phyloP scores from a whole-genome alignment of 2,113 vertebrate species.

The Myotis brandtii region DNA sequence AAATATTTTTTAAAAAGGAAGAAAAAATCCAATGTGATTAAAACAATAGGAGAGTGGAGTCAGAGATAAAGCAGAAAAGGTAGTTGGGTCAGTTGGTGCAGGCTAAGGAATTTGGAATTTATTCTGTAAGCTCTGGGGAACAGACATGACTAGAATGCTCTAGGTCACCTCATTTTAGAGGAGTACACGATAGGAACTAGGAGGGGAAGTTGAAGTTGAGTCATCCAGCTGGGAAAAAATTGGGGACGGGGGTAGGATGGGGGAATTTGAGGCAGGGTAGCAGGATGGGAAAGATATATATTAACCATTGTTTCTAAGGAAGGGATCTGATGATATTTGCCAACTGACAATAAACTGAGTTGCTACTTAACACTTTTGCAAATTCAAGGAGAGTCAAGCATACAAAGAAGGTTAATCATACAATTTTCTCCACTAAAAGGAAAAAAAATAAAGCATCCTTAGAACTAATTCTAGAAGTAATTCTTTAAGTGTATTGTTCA shows the following conservation, averaged over 20 bases:
- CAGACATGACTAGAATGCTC: not conserved
- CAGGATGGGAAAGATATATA: slow-evolving; percentile 44
- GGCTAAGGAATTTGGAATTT: slow-evolving; percentile 37
- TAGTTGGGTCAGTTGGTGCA: slow-evolving; percentile 6
- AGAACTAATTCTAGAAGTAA: slow-evolving; percentile 18
- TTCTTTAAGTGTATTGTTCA: not conserved
- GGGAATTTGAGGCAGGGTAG: not conserved
- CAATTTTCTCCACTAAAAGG: not conserved
- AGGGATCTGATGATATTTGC: slow-evolving; percentile 37
- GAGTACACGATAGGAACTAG: not conserved
- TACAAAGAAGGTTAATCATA: slow-evolving; percentile 2
- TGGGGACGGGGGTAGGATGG: not conserved
- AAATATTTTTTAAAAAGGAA: not conserved
- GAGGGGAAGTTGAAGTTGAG: not conserved
- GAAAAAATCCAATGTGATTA: slow-evolving; percentile 16
- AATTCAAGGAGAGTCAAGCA: not conserved
- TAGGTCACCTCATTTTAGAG: not conserved
- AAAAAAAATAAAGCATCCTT: slow-evolving; percentile 1
- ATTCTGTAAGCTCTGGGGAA: slow-evolving; percentile 2
- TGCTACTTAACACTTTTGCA: slow-evolving; percentile 30
- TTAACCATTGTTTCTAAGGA: slow-evolving; percentile 47
- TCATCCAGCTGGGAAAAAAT: not conserved
- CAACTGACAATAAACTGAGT: slow-evolving; percentile 2
- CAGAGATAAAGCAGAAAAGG: slow-evolving; percentile 23
- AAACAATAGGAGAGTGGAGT: not conserved